A percentile compares a stretch with the other conserved stretches of the same genome.
Conservation (phyloP, 2,888 invertebrate species). For the Caradrina clavipalpis region DNA sequence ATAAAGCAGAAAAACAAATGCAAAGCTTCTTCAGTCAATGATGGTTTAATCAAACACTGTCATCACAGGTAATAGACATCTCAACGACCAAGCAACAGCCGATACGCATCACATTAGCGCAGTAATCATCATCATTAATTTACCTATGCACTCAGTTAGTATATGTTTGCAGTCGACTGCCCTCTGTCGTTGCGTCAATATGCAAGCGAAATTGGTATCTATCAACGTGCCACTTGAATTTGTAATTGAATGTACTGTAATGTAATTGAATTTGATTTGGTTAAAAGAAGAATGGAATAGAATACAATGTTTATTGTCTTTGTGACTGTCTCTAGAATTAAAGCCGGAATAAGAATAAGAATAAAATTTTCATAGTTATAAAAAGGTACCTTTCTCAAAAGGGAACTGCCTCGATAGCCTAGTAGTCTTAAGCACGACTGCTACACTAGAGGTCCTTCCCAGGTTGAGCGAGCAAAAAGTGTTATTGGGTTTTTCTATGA, state of each 20-base stretch:
- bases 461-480: too few relatives aligned
- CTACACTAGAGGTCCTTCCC: too few relatives aligned
- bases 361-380: too few relatives aligned
- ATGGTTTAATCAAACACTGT: not conserved
- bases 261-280: constrained; percentile 21
- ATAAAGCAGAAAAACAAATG: too few relatives aligned
- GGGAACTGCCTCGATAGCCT: too few relatives aligned
- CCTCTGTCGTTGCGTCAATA: constrained; percentile 52
- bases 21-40: not conserved
- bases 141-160: constrained; percentile 44
- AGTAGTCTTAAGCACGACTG: too few relatives aligned
- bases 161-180: constrained; percentile 48
- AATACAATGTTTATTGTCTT: too few relatives aligned
- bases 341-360: too few relatives aligned
- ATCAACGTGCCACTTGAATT: constrained; percentile 49
- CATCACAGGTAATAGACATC: not conserved
- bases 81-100: constrained; percentile 8
- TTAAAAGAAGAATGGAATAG: not conserved
- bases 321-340: too few relatives aligned
- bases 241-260: constrained; percentile 58
- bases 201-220: constrained; percentile 23
- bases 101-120: constrained; percentile 29
- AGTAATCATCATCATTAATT: constrained; percentile 52
- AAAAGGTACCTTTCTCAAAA: too few relatives aligned
- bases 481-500: too few relatives aligned